Evolutionary conservation across 2,888 invertebrate species (phyloP), one percentile per base, ranked within the genome.

Genomic region (Osedax fenrisi): DNA sequence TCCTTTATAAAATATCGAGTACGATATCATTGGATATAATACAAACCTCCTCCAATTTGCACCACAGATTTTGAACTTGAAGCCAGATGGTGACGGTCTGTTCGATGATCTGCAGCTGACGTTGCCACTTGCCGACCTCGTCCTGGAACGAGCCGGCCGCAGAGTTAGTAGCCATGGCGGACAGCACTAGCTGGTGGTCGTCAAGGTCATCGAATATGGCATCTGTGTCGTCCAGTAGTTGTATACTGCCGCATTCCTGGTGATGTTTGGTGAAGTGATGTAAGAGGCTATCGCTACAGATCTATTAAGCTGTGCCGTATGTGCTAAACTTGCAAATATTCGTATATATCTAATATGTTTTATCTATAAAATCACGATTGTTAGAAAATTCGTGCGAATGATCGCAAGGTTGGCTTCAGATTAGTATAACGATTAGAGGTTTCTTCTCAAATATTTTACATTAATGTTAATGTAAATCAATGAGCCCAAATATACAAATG

Each of bases 101-200:
- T 77, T 84, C 84, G 26, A 84, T 82, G 25, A 81, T 82, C 78
- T 84, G 83, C 22, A 84, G 80, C 2, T 81, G 77, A 72, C 82
- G 82, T 80, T 84, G 84, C 84, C 84, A 84, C 78, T 84, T 84
- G 68, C 81, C 78, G 23, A 84, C 83, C 75, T 84, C 84, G 77
- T 84, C 84, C 72, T 83, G 79, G 80, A 84, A 84, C 13, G 82
- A 82, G 1, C 84, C 84, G 0, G 84, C 83, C 3, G 83, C 82
- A 73, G 81, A 81, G 80, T 80, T 82, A 73, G 81, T 81, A 80
- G 83, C 82, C 82, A 84, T 82, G 59, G 82, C 81, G 76, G 82
- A 83, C 62, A 84, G 80, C 2, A 82, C 78, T 76, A 83, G 80
- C 81, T 84, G 84, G 79, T 84, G 84, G 75, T 79, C 79, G 76